Evolutionary conservation across 1,140 invertebrate genomes (phyloP), one percentile per base, ranked within the genome.

Genomic region (Cydia fagiglandana): DNA sequence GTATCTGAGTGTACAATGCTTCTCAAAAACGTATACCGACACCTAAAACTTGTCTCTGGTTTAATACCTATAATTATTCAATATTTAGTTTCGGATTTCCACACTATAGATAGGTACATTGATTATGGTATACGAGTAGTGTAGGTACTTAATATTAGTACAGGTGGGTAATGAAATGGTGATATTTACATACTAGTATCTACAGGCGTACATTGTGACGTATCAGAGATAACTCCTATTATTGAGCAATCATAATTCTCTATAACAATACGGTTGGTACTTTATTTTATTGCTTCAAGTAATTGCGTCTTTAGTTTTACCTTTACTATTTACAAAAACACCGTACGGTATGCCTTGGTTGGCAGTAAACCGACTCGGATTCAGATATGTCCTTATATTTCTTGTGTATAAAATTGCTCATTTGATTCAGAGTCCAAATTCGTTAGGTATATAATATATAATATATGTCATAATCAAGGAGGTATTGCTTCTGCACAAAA

Each of bases 161-260:
- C 50, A n/a, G n/a, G n/a, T 53, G 50, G 50, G 5, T 13, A 53
- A 17, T 53, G 15, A 53, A 17, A 53, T 53, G 50, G 50, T 17
- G 50, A 53, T 53, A 47, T 13, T 24, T 9, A 41, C 41, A 13
- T 41, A 15, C 47, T 15, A 17, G 50, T 24, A 61, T 24, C 20
- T 61, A 61, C 30, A 61, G 24, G 56, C 56, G 17, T 61, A 61
- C 7, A 24, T 61, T 61, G 56, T 61, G 56, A 61, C 56, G 56
- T 61, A 24, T 10, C 10, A 9, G 0, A 24, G 20, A 61, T 61
- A 61, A 61, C 56, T 24, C 17, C 17, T 61, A 61, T 61, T 10
- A 61, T 61, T 61, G 56, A 24, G 20, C 20, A 61, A 61, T 10
- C 17, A 17, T 56, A 56, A n/a, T 56, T 56, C 53, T 13, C n/a